Evolutionary conservation across 2,797 vertebrate genomes (phyloP).

Genomic region (Brachyrhaphis roseni): DNA sequence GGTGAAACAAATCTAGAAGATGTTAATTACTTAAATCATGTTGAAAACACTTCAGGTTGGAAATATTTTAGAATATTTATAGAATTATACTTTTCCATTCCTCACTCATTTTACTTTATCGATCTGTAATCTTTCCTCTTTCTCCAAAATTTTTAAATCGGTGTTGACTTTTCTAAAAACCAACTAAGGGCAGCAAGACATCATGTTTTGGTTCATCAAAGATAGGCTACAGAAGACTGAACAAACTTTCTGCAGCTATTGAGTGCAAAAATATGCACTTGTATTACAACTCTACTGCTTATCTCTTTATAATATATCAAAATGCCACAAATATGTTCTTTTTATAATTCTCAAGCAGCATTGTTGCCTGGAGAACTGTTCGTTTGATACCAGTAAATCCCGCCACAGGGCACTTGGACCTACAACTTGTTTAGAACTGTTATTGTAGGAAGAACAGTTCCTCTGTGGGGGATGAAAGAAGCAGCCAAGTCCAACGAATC

Average conservation of each 20-base stretch:
- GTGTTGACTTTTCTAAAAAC: background rate
- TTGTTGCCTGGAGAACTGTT: conserved; percentile 8
- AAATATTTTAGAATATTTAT: background rate
- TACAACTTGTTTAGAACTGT: conserved; percentile 54
- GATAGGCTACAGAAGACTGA: background rate
- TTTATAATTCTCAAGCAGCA: conserved; percentile 32
- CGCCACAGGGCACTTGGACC: conserved; percentile 37
- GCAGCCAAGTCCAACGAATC: conserved; percentile 54
- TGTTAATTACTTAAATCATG: background rate
- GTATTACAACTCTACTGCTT: background rate
- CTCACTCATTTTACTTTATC: background rate
- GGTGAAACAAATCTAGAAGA: background rate
- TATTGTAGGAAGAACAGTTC: conserved; percentile 47
- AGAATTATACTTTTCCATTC: background rate
- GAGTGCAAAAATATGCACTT: background rate
- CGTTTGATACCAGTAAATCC: conserved; percentile 26
- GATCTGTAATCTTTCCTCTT: background rate
- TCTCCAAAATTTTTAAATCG: background rate
- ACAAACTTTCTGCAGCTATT: background rate
- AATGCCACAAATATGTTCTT: conserved; percentile 35
- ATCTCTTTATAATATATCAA: conserved; percentile 16
- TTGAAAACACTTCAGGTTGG: background rate
- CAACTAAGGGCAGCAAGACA: background rate
- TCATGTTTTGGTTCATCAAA: background rate
- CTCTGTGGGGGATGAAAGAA: conserved; percentile 52